phyloP scores from a whole-genome alignment of 1,140 invertebrate genomes.

The Pinna nobilis region DNA sequence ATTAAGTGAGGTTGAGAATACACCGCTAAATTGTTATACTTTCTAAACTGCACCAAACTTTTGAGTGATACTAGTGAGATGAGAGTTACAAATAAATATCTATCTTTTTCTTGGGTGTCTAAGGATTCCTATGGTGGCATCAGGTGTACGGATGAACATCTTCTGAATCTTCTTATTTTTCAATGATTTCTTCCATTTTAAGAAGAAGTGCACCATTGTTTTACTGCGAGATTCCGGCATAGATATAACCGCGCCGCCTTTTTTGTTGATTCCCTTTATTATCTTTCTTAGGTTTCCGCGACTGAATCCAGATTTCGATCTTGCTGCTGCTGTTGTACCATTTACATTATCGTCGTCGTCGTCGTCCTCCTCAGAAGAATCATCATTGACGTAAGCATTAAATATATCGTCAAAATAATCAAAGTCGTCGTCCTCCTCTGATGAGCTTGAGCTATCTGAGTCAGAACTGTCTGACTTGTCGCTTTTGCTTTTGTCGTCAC shows the following conservation, averaged over 20 bases:
- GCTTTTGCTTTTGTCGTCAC: constrained; percentile 1
- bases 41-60: too few relatives aligned
- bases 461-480: constrained; percentile 11
- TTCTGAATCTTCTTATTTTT: background rate
- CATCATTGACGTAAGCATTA: constrained; percentile 7
- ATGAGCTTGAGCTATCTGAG: background rate
- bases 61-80: too few relatives aligned
- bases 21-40: too few relatives aligned
- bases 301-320: background rate
- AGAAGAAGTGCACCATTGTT: constrained; percentile 24
- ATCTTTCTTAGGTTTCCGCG: constrained; percentile 3
- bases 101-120: too few relatives aligned
- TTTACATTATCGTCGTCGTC: background rate
- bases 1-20: too few relatives aligned
- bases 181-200: constrained; percentile 18
- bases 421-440: constrained; percentile 11
- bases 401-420: constrained; percentile 22
- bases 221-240: background rate
- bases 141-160: constrained; percentile 21
- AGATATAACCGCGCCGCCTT: constrained; percentile 15
- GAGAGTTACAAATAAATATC: too few relatives aligned
- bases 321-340: background rate
- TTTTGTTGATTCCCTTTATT: background rate
- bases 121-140: constrained; percentile 7
- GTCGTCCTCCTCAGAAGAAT: background rate